These are phyloP conservation scores for Eilema griseolum DNA, from an alignment of 2,888 invertebrate genomes.

Conservation along the genomic window DNA sequence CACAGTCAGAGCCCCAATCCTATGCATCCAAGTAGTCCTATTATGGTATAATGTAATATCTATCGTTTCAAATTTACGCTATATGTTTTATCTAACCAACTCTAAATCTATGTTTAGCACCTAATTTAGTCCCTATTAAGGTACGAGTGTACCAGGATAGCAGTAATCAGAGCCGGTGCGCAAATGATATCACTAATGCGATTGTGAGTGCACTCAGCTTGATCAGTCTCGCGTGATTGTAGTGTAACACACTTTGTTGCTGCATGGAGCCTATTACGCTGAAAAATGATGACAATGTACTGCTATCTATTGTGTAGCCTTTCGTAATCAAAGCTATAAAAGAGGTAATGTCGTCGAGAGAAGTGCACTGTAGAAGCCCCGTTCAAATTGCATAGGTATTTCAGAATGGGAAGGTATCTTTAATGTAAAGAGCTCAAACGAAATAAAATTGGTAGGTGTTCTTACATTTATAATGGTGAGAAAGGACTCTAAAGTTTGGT, in stretches of 20 bases:
- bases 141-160: conserved; percentile 15
- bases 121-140: conserved; percentile 30
- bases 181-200: conserved; percentile 34
- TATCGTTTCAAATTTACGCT: too few species aligned
- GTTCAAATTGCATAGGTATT: not conserved
- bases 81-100: not conserved
- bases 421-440: not conserved
- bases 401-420: not conserved
- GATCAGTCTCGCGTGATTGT: conserved; percentile 36
- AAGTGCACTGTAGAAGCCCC: not conserved
- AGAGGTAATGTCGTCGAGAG: not conserved
- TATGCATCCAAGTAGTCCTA: too few species aligned
- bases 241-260: conserved; percentile 38
- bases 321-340: not conserved
- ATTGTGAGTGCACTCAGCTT: conserved; percentile 42
- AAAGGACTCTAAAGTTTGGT: not conserved
- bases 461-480: not conserved
- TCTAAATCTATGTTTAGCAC: conserved; percentile 7
- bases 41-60: too few species aligned
- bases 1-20: too few species aligned
- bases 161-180: conserved; percentile 43
- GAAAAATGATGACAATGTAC: conserved; percentile 3
- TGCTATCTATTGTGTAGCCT: not conserved
- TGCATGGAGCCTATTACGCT: conserved; percentile 15
- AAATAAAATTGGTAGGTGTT: not conserved